phyloP scores from a whole-genome alignment of 2,888 invertebrate genomes.

The Gymnosoma rotundatum region DNA sequence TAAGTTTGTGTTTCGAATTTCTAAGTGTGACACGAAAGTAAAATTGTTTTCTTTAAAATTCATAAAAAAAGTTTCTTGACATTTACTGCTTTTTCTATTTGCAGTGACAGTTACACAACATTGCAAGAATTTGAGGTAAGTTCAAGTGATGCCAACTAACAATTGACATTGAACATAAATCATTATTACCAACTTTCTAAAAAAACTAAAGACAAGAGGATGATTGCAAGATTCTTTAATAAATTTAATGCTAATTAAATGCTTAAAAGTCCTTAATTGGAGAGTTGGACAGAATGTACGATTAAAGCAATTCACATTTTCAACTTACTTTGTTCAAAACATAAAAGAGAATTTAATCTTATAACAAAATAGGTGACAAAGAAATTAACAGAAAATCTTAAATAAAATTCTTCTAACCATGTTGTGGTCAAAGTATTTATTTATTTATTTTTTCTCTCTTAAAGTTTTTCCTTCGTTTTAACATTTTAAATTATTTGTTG shows the following conservation, averaged over 20 bases:
- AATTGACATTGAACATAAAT: slow-evolving; percentile 53
- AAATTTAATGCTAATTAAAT: slow-evolving; percentile 69
- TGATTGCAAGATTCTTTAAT: slow-evolving; percentile 23
- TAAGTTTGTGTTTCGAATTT: too few relatives aligned
- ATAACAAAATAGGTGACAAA: slow-evolving; percentile 11
- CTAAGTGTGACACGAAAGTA: not conserved
- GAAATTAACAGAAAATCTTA: slow-evolving; percentile 32
- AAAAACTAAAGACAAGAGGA: not conserved
- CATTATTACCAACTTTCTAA: slow-evolving; percentile 28
- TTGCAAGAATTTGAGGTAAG: not conserved
- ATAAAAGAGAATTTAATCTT: slow-evolving; percentile 8
- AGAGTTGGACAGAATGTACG: slow-evolving; percentile 36
- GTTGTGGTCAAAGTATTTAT: slow-evolving; percentile 46
- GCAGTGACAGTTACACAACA: slow-evolving; percentile 13
- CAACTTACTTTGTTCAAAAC: slow-evolving; percentile 9
- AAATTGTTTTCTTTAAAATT: not conserved
- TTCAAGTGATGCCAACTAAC: not conserved
- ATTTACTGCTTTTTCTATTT: not conserved
- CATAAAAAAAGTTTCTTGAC: too few relatives aligned
- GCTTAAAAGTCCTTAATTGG: slow-evolving; percentile 67
- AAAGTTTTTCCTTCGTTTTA: slow-evolving; percentile 12
- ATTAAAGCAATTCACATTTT: slow-evolving; percentile 35
- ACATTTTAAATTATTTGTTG: slow-evolving; percentile 63
- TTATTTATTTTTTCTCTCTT: not conserved
- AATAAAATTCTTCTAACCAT: slow-evolving; percentile 62